Base-by-base conservation (phyloP, 1,140 invertebrate species). In the Camponotus floridanus region DNA sequence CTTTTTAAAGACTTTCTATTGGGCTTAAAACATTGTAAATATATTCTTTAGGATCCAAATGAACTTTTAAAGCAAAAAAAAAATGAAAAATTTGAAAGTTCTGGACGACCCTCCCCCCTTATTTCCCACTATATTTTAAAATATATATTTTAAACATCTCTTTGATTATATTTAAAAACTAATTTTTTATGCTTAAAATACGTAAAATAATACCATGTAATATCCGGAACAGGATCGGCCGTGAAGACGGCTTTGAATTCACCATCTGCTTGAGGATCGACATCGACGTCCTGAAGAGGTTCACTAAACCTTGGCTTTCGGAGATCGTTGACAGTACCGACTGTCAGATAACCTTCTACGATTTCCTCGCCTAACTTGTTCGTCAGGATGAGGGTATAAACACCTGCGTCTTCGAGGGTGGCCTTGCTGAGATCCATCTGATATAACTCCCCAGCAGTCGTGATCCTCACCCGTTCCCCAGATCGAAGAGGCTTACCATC, bases 321-420 rank as follows among this genome's bases (percentile, higher is more conserved):
- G 39, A 98, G 96, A 42, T 98, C 97, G 62, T 96, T 96, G 67
- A 97, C 96, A 39, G 97, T 96, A 88, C 96, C 97, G 61, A 98
- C 96, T 36, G 96, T 96, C 0, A 98, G 92, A 39, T 96, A 95
- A 36, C 97, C 97, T 90, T 97, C 96, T 26, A 97, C 96, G 51
- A 96, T 95, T 91, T 96, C 96, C 92, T 97, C 97, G 65, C 98
- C 98, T 11, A 97, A 94, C 91, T 97, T 96, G 92, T 98, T 99
- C 13, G 96, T 96, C 51, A 98, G 94, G 18, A 96, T 96, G 81
- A 97, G 97, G 88, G 97, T 96, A 93, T 98, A 99, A 61, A 96
- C 95, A 15, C 98, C 98, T 26, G 96, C 96, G 93, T 99, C 97
- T 76, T 95, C 96, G 62, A 98, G 94, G 86, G 97, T 96, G 0